Conservation (phyloP, 2,888 invertebrate genomes). For the Oligia latruncula region DNA sequence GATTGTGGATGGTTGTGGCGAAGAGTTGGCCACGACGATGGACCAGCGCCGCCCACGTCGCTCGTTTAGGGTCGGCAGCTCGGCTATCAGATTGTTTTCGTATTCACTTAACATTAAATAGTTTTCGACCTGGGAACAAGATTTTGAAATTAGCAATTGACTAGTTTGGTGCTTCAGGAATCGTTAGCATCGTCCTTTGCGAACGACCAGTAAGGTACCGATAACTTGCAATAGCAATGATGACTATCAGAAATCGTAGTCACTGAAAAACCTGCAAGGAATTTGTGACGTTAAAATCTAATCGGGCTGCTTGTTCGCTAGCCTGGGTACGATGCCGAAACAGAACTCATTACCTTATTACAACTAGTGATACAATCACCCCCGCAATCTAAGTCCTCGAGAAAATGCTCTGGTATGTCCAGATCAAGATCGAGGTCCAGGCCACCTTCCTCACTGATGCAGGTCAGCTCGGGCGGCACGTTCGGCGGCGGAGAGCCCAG, state of each 20-base stretch:
- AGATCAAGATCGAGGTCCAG: constrained; percentile 94
- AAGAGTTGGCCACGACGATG: constrained; percentile 88
- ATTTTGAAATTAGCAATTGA: constrained; percentile 6
- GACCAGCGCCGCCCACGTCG: constrained; percentile 93
- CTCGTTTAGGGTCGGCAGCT: constrained; percentile 93
- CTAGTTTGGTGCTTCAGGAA: neutral
- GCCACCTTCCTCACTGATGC: constrained; percentile 96
- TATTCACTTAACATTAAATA: constrained; percentile 96
- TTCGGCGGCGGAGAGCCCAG: constrained; percentile 87
- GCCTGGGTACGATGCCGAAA: neutral
- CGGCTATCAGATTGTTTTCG: constrained; percentile 95
- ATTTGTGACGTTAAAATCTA: neutral
- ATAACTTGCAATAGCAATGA: neutral
- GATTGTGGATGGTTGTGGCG: constrained; percentile 74
- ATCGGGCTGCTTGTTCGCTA: neutral
- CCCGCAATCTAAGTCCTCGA: constrained; percentile 94
- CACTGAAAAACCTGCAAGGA: neutral
- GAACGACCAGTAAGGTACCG: too few species aligned
- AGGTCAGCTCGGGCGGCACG: constrained; percentile 93
- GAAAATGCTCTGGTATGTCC: constrained; percentile 91
- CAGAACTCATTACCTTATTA: constrained; percentile 90
- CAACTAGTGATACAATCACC: constrained; percentile 96
- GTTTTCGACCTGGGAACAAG: constrained; percentile 92
- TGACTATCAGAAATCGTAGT: neutral
- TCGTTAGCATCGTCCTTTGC: neutral